These are phyloP conservation scores for Pseudobourletiella spinata DNA, from an alignment of 1,140 invertebrate genomes.

Conservation along the genomic window DNA sequence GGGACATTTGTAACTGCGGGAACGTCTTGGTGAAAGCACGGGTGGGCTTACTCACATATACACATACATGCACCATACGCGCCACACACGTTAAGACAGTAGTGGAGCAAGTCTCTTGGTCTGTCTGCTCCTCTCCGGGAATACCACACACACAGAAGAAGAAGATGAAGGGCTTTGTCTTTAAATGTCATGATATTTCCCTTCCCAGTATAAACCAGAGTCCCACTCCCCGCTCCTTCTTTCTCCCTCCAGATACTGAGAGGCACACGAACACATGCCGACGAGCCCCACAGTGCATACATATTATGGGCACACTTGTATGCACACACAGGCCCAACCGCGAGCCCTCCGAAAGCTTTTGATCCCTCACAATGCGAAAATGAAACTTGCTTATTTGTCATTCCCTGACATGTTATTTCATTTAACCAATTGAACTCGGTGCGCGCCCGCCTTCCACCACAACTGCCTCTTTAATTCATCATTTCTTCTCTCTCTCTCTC, in stretches of 20 bases:
- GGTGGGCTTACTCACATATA: no score
- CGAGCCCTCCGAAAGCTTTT: neutral
- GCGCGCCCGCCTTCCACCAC: neutral
- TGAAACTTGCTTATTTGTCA: constrained; percentile 11
- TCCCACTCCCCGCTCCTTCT: neutral
- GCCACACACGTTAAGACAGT: no score
- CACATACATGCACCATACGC: no score
- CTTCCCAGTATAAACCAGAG: no score
- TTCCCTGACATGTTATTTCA: constrained; percentile 6
- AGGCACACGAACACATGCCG: no score
- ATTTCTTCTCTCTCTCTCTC: constrained; percentile 8
- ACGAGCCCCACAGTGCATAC: no score
- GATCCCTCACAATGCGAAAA: constrained; percentile 5
- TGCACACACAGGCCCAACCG: neutral
- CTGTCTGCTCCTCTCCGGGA: neutral
- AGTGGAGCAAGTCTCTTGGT: no score
- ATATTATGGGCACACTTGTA: no score
- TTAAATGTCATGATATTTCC: constrained; percentile 12
- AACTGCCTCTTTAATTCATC: constrained; percentile 12
- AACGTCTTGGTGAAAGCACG: no score
- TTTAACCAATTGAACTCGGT: constrained; percentile 5
- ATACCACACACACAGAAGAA: no score
- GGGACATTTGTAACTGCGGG: no score
- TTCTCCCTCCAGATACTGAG: no score
- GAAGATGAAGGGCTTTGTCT: constrained; percentile 10